These are phyloP conservation scores for Falcunculus frontatus DNA, from an alignment of 2,113 vertebrate genomes.

Conservation along the genomic window DNA sequence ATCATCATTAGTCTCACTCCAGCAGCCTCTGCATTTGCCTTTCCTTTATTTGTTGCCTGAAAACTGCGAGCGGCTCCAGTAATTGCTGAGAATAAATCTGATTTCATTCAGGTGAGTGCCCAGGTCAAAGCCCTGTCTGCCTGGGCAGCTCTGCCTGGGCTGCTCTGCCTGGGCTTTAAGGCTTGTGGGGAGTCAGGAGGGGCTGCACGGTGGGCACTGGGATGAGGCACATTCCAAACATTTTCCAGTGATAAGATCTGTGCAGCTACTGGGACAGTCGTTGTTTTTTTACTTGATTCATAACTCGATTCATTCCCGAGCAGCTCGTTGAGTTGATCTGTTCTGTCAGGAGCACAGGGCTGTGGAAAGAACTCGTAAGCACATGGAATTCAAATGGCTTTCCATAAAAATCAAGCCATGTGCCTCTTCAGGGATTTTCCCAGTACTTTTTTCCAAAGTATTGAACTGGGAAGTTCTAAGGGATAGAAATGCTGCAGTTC, in stretches of 20 bases:
- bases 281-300: conserved; percentile 14
- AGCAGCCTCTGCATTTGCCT: conserved; percentile 31
- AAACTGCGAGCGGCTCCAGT: conserved; percentile 37
- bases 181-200: neutral
- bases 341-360: neutral
- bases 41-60: conserved; percentile 11
- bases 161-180: conserved; percentile 26
- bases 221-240: conserved; percentile 37
- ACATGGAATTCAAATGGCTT: neutral
- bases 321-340: neutral
- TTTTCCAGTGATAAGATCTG: conserved; percentile 38
- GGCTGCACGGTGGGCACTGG: neutral
- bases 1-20: conserved; percentile 50
- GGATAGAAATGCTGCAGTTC: neutral
- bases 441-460: neutral
- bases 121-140: conserved; percentile 3
- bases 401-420: neutral
- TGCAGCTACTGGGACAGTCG: neutral
- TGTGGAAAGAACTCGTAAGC: neutral
- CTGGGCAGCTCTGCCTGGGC: conserved; percentile 20
- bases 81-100: conserved; percentile 52
- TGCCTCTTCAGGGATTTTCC: neutral
- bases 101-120: conserved; percentile 33
- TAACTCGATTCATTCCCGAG: neutral
- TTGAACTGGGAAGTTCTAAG: neutral